phyloP scores from a whole-genome alignment of 2,113 vertebrate genomes.

The Chionis minor region DNA sequence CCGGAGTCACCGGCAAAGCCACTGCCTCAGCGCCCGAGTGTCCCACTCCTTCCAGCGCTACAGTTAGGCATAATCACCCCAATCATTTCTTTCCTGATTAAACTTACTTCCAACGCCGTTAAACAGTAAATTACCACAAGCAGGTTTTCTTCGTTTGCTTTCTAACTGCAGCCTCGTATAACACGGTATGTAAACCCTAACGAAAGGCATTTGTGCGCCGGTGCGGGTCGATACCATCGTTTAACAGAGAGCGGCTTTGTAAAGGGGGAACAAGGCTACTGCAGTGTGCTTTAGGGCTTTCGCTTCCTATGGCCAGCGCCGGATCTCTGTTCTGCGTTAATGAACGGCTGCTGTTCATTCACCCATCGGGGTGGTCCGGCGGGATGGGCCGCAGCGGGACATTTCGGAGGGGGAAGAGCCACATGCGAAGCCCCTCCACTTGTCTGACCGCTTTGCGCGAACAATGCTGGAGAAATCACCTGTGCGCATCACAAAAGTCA shows the following conservation, averaged over 20 bases:
- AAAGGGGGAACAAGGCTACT: conserved; percentile 41
- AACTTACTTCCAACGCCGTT: neutral
- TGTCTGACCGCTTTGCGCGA: accelerated
- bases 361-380: neutral
- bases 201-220: neutral
- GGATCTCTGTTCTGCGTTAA: neutral
- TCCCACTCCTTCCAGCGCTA: neutral
- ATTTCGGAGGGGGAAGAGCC: neutral
- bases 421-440: neutral
- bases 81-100: neutral
- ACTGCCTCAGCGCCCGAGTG: neutral
- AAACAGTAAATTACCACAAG: neutral
- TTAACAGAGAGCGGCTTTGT: conserved; percentile 58
- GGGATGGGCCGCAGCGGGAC: neutral
- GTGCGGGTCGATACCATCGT: neutral
- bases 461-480: neutral
- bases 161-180: neutral
- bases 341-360: conserved; percentile 44
- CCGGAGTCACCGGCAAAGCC: accelerated
- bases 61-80: neutral
- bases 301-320: conserved; percentile 8
- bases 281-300: conserved; percentile 27
- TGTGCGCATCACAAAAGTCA: neutral
- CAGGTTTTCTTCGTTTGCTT: neutral
- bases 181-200: neutral